These are phyloP conservation scores for Oncorhynchus tshawytscha DNA, from an alignment of 2,113 vertebrate genomes.

Conservation along the genomic window DNA sequence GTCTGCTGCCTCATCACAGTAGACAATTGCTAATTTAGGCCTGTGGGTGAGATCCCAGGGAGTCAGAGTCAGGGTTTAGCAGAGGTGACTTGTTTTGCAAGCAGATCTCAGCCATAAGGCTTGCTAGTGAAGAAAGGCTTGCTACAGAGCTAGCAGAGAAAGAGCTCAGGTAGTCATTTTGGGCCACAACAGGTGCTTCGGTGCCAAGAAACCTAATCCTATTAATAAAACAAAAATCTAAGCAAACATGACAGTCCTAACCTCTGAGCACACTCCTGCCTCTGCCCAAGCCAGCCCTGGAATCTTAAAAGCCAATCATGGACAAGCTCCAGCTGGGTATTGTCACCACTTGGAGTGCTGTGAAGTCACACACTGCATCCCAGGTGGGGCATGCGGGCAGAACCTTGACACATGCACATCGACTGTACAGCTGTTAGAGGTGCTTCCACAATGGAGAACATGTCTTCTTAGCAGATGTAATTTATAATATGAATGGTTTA, in stretches of 20 bases:
- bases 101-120: constrained; percentile 33
- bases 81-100: not conserved
- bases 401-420: not conserved
- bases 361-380: not conserved
- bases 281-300: constrained; percentile 1
- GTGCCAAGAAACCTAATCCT: constrained; percentile 58
- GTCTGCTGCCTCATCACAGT: no score
- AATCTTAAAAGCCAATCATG: constrained; percentile 38
- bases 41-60: not conserved
- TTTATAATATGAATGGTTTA: no score
- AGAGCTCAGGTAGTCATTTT: constrained; percentile 45
- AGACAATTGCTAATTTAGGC: no score
- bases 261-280: constrained; percentile 20
- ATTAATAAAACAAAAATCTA: constrained; percentile 71
- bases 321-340: constrained; percentile 8
- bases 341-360: constrained; percentile 20
- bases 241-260: constrained; percentile 56
- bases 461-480: no score
- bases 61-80: not conserved
- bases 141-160: constrained; percentile 33
- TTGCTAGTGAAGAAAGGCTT: constrained; percentile 49
- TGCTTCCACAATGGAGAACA: no score
- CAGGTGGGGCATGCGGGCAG: not conserved
- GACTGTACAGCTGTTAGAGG: no score
- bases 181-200: constrained; percentile 32